Conservation (phyloP, 2,888 invertebrate genomes). For the Sminthurides aquaticus region DNA sequence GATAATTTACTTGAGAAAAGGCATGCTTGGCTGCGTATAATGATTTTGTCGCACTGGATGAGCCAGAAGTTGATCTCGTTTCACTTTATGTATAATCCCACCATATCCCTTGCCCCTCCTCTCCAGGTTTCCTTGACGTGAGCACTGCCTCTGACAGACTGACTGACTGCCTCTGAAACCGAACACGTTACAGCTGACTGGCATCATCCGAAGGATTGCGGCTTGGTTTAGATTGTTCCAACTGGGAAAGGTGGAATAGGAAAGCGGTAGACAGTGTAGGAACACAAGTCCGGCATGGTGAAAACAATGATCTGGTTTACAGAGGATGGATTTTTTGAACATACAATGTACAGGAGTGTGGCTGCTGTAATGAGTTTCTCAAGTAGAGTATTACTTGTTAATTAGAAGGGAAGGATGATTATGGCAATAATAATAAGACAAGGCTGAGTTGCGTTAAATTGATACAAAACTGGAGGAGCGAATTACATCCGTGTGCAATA, state of each 20-base stretch:
- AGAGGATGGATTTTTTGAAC: not conserved
- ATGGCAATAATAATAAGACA: too few relatives aligned
- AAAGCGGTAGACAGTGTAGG: too few relatives aligned
- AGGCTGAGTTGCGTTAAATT: too few relatives aligned
- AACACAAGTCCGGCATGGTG: too few relatives aligned
- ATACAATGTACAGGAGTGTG: too few relatives aligned
- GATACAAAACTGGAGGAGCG: too few relatives aligned
- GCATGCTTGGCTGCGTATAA: not conserved
- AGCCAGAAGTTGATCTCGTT: not conserved
- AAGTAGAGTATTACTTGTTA: too few relatives aligned
- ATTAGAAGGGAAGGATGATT: too few relatives aligned
- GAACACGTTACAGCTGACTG: not conserved
- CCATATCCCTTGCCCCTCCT: slow-evolving; percentile 4
- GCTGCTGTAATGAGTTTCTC: too few relatives aligned
- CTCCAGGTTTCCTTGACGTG: not conserved
- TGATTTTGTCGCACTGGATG: not conserved
- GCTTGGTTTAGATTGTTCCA: not conserved
- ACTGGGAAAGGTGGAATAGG: too few relatives aligned
- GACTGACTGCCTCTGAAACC: not conserved
- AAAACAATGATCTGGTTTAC: not conserved
- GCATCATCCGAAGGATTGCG: not conserved
- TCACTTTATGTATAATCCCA: not conserved
- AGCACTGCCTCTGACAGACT: not conserved
- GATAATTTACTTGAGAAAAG: too few relatives aligned
- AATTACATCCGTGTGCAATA: too few relatives aligned